phyloP scores from a whole-genome alignment of 2,888 invertebrate genomes.

The Homarus gammarus region DNA sequence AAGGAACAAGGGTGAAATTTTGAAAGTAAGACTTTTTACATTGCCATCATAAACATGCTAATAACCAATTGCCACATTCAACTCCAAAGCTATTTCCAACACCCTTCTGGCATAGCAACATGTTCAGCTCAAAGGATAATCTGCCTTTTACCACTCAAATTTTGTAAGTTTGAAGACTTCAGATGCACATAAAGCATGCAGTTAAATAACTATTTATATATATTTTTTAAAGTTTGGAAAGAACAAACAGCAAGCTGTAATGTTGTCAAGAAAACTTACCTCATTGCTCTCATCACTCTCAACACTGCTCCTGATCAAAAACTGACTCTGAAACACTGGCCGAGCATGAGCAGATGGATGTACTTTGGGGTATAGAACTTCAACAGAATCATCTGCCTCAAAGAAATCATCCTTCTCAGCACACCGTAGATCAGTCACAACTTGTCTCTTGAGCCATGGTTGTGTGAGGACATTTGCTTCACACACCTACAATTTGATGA shows the following conservation, averaged over 20 bases:
- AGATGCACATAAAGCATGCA: background rate
- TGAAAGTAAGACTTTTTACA: background rate
- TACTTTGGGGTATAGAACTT: conserved; percentile 59
- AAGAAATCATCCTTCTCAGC: conserved; percentile 62
- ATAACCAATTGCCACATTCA: conserved; percentile 36
- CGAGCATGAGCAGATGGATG: conserved; percentile 74
- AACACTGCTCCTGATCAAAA: conserved; percentile 56
- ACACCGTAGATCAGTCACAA: conserved; percentile 58
- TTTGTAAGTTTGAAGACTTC: background rate
- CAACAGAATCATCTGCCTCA: conserved; percentile 64
- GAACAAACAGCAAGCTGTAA: background rate
- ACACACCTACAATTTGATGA: conserved; percentile 56
- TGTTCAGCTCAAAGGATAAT: background rate
- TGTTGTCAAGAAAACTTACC: conserved; percentile 37
- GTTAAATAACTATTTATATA: background rate
- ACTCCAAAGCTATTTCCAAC: conserved; percentile 44
- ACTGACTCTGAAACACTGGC: conserved; percentile 67
- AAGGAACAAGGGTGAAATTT: background rate
- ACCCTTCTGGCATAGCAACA: background rate
- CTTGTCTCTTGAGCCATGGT: conserved; percentile 58
- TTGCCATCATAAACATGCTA: conserved; percentile 31
- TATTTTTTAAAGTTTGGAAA: background rate
- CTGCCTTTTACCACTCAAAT: background rate
- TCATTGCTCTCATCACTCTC: conserved; percentile 72
- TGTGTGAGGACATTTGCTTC: conserved; percentile 61